Evolutionary conservation across 2,888 invertebrate genomes (phyloP).

Genomic region (Zaprionus obscuricornis): DNA sequence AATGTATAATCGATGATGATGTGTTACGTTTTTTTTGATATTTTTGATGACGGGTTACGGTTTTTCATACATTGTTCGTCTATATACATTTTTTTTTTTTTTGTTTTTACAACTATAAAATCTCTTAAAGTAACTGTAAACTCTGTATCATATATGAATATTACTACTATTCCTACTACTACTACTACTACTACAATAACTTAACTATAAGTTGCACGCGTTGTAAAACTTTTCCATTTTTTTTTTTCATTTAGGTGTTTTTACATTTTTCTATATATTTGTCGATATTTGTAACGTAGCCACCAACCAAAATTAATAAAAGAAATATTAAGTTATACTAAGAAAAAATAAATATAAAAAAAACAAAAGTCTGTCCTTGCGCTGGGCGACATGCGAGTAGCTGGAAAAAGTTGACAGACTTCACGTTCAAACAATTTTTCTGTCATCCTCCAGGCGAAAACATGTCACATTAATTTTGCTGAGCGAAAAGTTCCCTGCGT

Average conservation of each 20-base stretch:
- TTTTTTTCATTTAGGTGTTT: slow-evolving; percentile 18
- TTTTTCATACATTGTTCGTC: slow-evolving; percentile 1
- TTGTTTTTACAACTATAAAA: slow-evolving; percentile 18
- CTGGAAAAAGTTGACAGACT: slow-evolving; percentile 67
- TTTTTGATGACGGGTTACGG: slow-evolving; percentile 35
- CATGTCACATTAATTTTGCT: slow-evolving; percentile 84
- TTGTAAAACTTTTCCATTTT: slow-evolving; percentile 36
- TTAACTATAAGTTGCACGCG: slow-evolving; percentile 56
- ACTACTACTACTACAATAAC: no score
- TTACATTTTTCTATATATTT: slow-evolving; percentile 6
- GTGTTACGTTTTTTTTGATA: slow-evolving; percentile 8
- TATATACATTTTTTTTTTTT: background rate
- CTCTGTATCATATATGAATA: slow-evolving; percentile 11
- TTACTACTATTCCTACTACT: no score
- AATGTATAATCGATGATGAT: no score
- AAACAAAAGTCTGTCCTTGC: slow-evolving; percentile 78
- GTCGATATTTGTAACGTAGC: slow-evolving; percentile 27
- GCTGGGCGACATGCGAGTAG: slow-evolving; percentile 83
- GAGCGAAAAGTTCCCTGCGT: slow-evolving; percentile 84
- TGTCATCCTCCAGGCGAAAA: slow-evolving; percentile 73
- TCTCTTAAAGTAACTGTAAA: no score
- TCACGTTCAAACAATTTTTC: slow-evolving; percentile 13
- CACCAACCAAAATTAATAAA: no score
- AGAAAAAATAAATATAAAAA: no score
- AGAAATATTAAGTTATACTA: no score